These are phyloP conservation scores for Ommatoiulus sabulosus DNA, from an alignment of 2,888 invertebrate species.

Conservation along the genomic window DNA sequence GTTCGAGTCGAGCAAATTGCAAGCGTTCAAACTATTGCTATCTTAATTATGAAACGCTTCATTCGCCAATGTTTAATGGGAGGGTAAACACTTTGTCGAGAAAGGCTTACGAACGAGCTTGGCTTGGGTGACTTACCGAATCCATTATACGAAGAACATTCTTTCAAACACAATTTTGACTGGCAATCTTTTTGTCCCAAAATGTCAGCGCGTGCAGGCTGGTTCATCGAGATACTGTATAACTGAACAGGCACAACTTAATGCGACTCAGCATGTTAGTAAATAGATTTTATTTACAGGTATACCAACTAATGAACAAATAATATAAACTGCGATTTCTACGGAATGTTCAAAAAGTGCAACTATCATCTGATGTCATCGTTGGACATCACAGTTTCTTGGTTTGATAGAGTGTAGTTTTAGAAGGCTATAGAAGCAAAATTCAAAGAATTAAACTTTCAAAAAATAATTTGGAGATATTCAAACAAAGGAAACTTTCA, in stretches of 20 bases:
- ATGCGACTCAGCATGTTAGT: background rate
- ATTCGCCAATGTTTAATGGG: slow-evolving; percentile 8
- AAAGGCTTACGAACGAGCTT: background rate
- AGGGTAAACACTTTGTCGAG: slow-evolving; percentile 19
- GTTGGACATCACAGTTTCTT: too few species aligned
- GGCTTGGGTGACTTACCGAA: background rate
- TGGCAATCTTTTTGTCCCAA: too few species aligned
- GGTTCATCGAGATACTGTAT: background rate
- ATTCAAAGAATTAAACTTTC: too few species aligned
- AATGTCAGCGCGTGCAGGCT: too few species aligned
- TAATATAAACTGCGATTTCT: background rate
- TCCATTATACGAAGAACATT: background rate
- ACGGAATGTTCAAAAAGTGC: background rate
- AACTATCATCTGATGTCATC: too few species aligned
- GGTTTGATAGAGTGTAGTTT: too few species aligned
- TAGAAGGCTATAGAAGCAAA: too few species aligned
- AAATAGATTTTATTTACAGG: background rate
- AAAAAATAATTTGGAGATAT: too few species aligned
- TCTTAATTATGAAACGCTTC: background rate
- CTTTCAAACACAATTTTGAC: background rate
- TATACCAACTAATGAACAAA: background rate
- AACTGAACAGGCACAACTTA: background rate
- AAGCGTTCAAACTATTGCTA: background rate
- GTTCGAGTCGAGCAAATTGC: slow-evolving; percentile 4
- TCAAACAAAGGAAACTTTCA: too few species aligned